Conservation (phyloP, 2,888 invertebrate species). For the Hydroisotoma schaefferi region DNA sequence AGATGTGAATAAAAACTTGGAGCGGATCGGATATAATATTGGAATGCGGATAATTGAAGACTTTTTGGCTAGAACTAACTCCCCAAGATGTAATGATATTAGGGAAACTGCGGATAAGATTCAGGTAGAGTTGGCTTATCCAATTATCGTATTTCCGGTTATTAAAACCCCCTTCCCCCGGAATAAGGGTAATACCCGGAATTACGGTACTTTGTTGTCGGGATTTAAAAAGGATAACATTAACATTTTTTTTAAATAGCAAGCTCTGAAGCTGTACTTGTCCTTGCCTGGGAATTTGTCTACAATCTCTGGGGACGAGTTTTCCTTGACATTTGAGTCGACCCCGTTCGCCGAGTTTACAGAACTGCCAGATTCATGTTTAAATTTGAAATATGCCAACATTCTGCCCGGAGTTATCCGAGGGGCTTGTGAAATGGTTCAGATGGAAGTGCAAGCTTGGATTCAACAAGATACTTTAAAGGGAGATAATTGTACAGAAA, state of each 20-base stretch:
- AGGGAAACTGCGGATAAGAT: conserved; percentile 95
- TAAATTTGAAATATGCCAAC: conserved; percentile 83
- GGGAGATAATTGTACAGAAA: conserved; percentile 89
- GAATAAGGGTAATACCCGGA: neutral
- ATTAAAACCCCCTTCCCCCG: neutral
- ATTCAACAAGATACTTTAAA: conserved; percentile 93
- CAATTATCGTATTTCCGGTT: no score
- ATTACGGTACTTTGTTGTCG: neutral
- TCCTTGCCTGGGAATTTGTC: conserved; percentile 89
- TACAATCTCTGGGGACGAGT: conserved; percentile 96
- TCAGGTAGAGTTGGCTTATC: conserved; percentile 57
- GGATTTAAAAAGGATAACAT: neutral
- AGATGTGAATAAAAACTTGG: conserved; percentile 95
- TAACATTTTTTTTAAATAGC: neutral
- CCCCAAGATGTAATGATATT: conserved; percentile 88
- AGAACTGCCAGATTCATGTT: conserved; percentile 81
- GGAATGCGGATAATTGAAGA: conserved; percentile 97
- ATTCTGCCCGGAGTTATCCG: conserved; percentile 86
- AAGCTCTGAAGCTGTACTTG: conserved; percentile 73
- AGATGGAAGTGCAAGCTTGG: conserved; percentile 91
- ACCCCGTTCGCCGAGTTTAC: conserved; percentile 97
- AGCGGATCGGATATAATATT: conserved; percentile 96
- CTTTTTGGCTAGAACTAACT: conserved; percentile 85
- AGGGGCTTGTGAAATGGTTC: conserved; percentile 97
- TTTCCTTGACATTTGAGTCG: conserved; percentile 88